Evolutionary conservation across 2,113 vertebrate species (phyloP), one percentile per base, ranked within the genome.

Genomic region (Mola mola): DNA sequence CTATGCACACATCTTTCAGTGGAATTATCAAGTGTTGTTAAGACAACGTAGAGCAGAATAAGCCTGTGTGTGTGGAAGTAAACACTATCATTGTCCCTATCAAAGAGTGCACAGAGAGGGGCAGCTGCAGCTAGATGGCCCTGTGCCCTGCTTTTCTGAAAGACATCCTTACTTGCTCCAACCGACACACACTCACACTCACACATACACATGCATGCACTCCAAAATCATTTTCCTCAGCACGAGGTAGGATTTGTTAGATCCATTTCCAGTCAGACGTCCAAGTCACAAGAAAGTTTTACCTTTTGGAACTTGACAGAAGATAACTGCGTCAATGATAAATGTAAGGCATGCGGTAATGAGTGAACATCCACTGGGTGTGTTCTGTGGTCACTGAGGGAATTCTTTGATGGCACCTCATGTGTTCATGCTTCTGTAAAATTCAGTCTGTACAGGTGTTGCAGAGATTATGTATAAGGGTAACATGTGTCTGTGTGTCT

Each of bases 61-160:
- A 72, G 76, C 61, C 59, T 74, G 38, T 50, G 81, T 67, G 41
- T 79, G 59, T 49, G 57, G 43, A 49, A 72, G 81, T 55, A 67
- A 89, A 77, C 66, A 52, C 66, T 53, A 49, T 79, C 66, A 72
- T 67, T 75, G 69, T 70, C 60, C 47, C 86, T 48, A 86, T 92
- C 88, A 92, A 92, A 90, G 88, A 81, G 79, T 6, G 72, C 76
- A 88, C 81, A 88, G 87, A 89, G 65, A 88, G 43, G 74, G 82
- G 88, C 91, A 92, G 91, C 91, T 92, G 91, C 89, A 82, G 82
- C 72, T 58, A 26, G 78, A 83, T 91, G 90, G 88, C 84, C 78
- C 48, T 1, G 60, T 17, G 91, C 89, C 90, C 85, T 68, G 79
- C 6, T 62, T 60, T 53, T 22, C 88, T 85, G 89, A 81, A 67